Percentiles rank a stretch among this genome's conserved stretches.
Evolutionary conservation across 2,113 vertebrate species (phyloP).

Genomic region (Nothocercus nigrocapillus): DNA sequence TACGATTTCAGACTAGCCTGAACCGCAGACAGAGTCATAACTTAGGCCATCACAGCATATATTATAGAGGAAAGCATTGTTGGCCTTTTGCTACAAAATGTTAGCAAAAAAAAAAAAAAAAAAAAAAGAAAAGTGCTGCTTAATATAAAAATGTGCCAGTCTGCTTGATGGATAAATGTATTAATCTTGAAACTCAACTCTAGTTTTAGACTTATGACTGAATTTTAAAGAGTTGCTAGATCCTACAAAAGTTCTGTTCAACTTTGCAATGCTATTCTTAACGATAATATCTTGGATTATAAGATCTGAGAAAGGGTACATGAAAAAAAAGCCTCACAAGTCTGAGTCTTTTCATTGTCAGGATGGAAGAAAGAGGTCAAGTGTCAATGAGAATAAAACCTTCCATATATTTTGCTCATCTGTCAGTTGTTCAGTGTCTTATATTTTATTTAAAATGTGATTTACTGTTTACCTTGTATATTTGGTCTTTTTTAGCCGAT

Average conservation of each 20-base stretch:
- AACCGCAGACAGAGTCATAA: conserved; percentile 47
- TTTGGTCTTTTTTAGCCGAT: background rate
- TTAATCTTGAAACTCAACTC: background rate
- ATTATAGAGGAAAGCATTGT: conserved; percentile 9
- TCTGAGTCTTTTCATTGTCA: background rate
- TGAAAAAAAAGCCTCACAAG: background rate
- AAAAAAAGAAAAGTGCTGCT: background rate
- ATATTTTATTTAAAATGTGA: conserved; percentile 16
- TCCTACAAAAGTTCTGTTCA: background rate
- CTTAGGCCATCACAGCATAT: conserved; percentile 42
- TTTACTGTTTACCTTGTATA: background rate
- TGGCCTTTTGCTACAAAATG: background rate
- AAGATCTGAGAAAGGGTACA: background rate
- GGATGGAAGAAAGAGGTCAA: background rate
- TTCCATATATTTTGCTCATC: background rate
- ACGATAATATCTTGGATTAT: background rate
- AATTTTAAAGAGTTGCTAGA: background rate
- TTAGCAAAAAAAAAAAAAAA: background rate
- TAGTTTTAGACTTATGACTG: background rate
- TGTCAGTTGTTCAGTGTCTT: background rate
- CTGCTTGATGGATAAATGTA: background rate
- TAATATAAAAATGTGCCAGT: conserved; percentile 3
- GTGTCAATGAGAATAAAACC: background rate
- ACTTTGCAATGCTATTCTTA: background rate
- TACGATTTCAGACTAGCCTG: conserved; percentile 14